Conservation (phyloP, 2,797 vertebrate genomes). For the Tenualosa thibaudeaui region DNA sequence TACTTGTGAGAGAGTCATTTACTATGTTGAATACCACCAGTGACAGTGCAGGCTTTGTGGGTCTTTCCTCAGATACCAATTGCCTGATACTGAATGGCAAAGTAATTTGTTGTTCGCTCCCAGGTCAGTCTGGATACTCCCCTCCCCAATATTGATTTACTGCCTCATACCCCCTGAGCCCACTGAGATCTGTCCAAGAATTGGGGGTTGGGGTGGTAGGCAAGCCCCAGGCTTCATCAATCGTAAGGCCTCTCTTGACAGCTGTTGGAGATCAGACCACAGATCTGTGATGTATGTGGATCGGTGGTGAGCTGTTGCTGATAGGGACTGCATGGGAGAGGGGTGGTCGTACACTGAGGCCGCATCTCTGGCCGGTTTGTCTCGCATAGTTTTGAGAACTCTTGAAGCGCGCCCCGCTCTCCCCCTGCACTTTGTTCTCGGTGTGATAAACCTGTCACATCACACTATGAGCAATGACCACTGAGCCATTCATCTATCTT, state of each 20-base stretch:
- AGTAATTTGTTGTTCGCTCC: constrained; percentile 68
- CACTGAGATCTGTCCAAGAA: constrained; percentile 65
- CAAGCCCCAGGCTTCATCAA: constrained; percentile 71
- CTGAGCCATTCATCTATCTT: constrained; percentile 69
- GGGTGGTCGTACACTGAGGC: constrained; percentile 45
- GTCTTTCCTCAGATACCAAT: constrained; percentile 65
- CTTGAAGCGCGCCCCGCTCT: constrained; percentile 66
- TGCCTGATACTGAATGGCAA: constrained; percentile 60
- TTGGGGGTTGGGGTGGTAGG: constrained; percentile 57
- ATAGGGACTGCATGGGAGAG: constrained; percentile 48
- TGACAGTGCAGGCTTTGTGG: constrained; percentile 22
- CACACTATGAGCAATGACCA: constrained; percentile 69
- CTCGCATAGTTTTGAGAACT: constrained; percentile 63
- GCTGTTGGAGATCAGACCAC: constrained; percentile 66
- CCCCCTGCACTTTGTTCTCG: constrained; percentile 65
- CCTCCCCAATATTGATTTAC: constrained; percentile 70
- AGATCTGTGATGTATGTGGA: constrained; percentile 67
- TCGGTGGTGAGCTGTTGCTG: constrained; percentile 53
- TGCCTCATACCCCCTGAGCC: constrained; percentile 61
- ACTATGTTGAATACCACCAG: constrained; percentile 16
- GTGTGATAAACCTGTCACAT: constrained; percentile 75
- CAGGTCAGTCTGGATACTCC: constrained; percentile 64
- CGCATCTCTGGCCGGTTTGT: constrained; percentile 54
- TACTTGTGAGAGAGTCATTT: constrained; percentile 16
- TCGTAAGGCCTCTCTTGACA: constrained; percentile 54